Percentiles rank a stretch among this genome's conserved stretches.
phyloP scores from a whole-genome alignment of 1,140 invertebrate genomes.

The Drosophila busckii region DNA sequence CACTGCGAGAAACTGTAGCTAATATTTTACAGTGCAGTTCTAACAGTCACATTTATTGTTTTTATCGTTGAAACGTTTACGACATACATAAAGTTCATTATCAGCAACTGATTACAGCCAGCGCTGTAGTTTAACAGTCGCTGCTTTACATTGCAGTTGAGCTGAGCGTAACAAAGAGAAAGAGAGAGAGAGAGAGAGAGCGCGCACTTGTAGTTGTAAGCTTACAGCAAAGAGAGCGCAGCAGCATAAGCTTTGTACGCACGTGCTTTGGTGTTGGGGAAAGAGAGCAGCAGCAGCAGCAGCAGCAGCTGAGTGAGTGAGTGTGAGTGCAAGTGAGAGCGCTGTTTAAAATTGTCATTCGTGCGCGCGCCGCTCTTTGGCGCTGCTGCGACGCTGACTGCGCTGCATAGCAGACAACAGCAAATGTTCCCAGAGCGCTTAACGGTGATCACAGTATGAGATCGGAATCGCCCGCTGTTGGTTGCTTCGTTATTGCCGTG shows the following conservation, averaged over 20 bases:
- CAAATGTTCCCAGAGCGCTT: conserved; percentile 29
- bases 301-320: conserved; percentile 13
- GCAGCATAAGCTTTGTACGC: conserved; percentile 28
- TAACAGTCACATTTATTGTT: conserved; percentile 27
- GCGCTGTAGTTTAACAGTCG: conserved; percentile 1
- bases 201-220: conserved; percentile 25
- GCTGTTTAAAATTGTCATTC: conserved; percentile 56
- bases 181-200: too few species aligned
- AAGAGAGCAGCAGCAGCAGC: conserved; percentile 1
- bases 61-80: conserved; percentile 25
- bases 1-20: conserved; percentile 3
- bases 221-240: conserved; percentile 27
- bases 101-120: conserved; percentile 25
- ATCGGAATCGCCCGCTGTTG: conserved; percentile 60
- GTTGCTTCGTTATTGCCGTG: conserved; percentile 43
- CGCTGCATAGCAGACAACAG: conserved; percentile 9
- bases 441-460: conserved; percentile 60
- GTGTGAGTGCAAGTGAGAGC: conserved; percentile 1
- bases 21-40: background rate
- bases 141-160: conserved; percentile 12
- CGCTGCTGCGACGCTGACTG: conserved; percentile 25
- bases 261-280: conserved; percentile 38
- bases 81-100: conserved; percentile 3
- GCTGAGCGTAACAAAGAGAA: too few species aligned
- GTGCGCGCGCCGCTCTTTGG: conserved; percentile 25